Evolutionary conservation across 2,888 invertebrate species (phyloP), one percentile per base, ranked within the genome.

Genomic region (Callosobruchus maculatus): DNA sequence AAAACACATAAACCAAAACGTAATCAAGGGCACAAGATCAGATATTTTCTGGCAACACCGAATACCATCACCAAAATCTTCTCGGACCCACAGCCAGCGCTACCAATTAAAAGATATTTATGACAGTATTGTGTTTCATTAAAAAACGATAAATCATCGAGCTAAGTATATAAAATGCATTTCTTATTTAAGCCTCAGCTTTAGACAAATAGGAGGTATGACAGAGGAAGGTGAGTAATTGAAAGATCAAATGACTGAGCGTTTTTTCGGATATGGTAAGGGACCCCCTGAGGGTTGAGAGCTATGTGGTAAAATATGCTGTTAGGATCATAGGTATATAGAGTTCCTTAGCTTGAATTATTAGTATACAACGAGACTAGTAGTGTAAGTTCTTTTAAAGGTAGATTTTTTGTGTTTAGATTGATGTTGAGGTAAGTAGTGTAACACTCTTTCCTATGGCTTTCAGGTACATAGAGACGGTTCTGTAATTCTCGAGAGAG

Each of bases 121-220:
- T 26, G 70, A 26, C 70, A 22, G 70, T 70, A 70, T 70, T 21
- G 26, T 70, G 70, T 70, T 70, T 70, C 70, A 26, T 70, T 70
- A 21, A 70, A 70, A 70, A 70, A 49, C 49, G 49, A 49, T 49
- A 49, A 49, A 49, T 49, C 49, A 49, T 18, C 49, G 1, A 18
- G 49, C 13, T 49, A 49, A 49, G 49, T 49, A 7, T 49, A 49
- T 49, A 49, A 49, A 49, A 49, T 13, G 49, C 49, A 49, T 49
- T 3, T 18, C 13, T 49, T 49, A 49, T 49, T 49, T 13, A 13
- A 49, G 49, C 49, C 13, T 49, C 49, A 49, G 49, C 49, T 18
- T 49, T 49, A 49, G 49, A 49, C 49, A 49, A 49, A 49, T 49
- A 49, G 4, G 49, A 49, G 49, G 49, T 49, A 49, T 49, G 49